Conservation (phyloP, 2,113 vertebrate genomes). For the Pseudorasbora parva region DNA sequence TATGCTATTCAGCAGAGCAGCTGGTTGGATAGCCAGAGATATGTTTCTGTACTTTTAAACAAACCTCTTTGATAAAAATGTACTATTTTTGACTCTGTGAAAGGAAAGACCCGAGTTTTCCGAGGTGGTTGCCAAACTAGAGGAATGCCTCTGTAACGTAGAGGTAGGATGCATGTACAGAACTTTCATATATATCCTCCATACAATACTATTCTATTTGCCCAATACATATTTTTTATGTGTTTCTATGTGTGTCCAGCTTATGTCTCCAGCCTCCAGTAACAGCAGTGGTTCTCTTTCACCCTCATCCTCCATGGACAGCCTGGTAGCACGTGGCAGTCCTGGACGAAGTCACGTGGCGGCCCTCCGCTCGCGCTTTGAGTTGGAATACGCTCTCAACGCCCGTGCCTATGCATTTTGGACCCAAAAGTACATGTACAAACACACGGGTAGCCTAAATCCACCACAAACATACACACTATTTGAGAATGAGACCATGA, state of each 20-base stretch:
- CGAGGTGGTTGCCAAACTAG: conserved; percentile 88
- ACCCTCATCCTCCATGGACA: conserved; percentile 88
- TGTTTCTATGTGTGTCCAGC: conserved; percentile 66
- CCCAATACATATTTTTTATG: not conserved
- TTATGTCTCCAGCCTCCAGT: conserved; percentile 94
- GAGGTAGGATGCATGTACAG: conserved; percentile 77
- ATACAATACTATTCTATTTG: not conserved
- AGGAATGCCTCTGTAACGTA: conserved; percentile 91
- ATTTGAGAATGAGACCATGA: not conserved
- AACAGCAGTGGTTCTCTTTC: conserved; percentile 94
- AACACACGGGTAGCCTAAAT: not conserved
- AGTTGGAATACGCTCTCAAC: conserved; percentile 88
- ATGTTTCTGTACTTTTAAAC: not conserved
- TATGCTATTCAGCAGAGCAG: not conserved
- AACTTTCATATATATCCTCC: not conserved
- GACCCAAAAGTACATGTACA: conserved; percentile 78
- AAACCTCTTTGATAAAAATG: conserved; percentile 1
- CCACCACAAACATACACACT: not conserved
- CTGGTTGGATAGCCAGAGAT: conserved; percentile 3
- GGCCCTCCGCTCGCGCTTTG: conserved; percentile 85
- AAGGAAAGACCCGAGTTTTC: conserved; percentile 94
- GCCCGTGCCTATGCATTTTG: conserved; percentile 78
- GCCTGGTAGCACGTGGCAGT: conserved; percentile 78
- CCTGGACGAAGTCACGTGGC: conserved; percentile 90
- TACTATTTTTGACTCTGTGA: conserved; percentile 34